A percentile compares a stretch with the other conserved stretches of the same genome.
phyloP scores from a whole-genome alignment of 2,888 invertebrate species.

The Chymomyza procnemis region DNA sequence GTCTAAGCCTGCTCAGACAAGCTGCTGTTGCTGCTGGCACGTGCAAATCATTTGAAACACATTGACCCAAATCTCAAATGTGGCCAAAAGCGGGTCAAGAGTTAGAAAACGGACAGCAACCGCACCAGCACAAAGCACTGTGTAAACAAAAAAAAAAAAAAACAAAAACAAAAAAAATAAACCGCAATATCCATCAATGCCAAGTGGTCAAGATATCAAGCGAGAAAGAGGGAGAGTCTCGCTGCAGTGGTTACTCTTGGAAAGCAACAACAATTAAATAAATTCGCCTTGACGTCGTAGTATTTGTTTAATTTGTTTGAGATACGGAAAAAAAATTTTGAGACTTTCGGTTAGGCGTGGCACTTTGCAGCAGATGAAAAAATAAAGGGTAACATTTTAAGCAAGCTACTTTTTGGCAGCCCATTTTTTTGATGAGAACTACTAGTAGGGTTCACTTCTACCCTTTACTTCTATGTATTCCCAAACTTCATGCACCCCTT shows the following conservation, averaged over 20 bases:
- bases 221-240: too few relatives aligned
- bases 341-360: too few relatives aligned
- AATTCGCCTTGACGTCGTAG: not conserved
- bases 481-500: too few relatives aligned
- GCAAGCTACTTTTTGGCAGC: too few relatives aligned
- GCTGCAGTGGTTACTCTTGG: not conserved
- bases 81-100: not conserved
- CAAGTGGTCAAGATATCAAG: not conserved
- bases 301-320: not conserved
- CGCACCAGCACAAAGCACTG: not conserved
- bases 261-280: not conserved
- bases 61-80: conserved; percentile 12
- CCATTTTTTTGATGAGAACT: too few relatives aligned
- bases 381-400: too few relatives aligned
- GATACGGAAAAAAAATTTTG: too few relatives aligned
- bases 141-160: not conserved
- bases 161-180: too few relatives aligned
- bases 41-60: conserved; percentile 16
- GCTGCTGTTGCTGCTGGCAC: not conserved
- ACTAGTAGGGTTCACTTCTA: too few relatives aligned
- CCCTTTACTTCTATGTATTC: too few relatives aligned
- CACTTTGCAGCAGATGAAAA: too few relatives aligned
- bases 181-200: not conserved
- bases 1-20: not conserved
- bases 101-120: not conserved